phyloP scores from a whole-genome alignment of 1,140 invertebrate genomes.

The Drosophila watanabei region DNA sequence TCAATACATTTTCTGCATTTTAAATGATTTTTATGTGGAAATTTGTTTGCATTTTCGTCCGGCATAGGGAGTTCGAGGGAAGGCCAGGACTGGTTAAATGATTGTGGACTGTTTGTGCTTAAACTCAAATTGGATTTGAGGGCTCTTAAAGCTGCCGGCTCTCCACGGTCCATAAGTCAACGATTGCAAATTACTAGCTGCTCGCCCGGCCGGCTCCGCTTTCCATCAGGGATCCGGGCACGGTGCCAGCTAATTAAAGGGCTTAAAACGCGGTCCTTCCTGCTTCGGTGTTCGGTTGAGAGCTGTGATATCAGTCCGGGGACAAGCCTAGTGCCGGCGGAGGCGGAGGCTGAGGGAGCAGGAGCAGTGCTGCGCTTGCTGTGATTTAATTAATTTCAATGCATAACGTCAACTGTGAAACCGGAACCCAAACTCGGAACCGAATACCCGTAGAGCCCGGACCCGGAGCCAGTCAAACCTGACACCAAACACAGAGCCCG shows the following conservation, averaged over 20 bases:
- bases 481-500: constrained; percentile 55
- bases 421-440: constrained; percentile 72
- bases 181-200: constrained; percentile 55
- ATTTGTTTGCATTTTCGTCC: constrained; percentile 30
- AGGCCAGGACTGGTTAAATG: constrained; percentile 4
- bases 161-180: constrained; percentile 38
- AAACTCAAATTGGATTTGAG: constrained; percentile 7
- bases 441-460: constrained; percentile 31
- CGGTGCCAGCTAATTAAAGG: constrained; percentile 75
- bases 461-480: constrained; percentile 60
- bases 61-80: not conserved
- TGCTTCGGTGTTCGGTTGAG: constrained; percentile 60
- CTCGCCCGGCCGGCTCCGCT: constrained; percentile 14
- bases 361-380: constrained; percentile 60
- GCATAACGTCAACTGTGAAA: constrained; percentile 83
- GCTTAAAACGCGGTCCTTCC: constrained; percentile 56
- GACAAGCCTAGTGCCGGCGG: constrained; percentile 9
- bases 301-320: constrained; percentile 27
- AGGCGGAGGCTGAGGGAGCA: constrained; percentile 15
- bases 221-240: constrained; percentile 24
- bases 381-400: constrained; percentile 85
- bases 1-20: constrained; percentile 64
- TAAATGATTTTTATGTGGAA: constrained; percentile 61
- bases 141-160: constrained; percentile 1
- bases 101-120: constrained; percentile 9